Evolutionary conservation across 2,888 invertebrate genomes (phyloP).

Genomic region (Saturnia japonica): DNA sequence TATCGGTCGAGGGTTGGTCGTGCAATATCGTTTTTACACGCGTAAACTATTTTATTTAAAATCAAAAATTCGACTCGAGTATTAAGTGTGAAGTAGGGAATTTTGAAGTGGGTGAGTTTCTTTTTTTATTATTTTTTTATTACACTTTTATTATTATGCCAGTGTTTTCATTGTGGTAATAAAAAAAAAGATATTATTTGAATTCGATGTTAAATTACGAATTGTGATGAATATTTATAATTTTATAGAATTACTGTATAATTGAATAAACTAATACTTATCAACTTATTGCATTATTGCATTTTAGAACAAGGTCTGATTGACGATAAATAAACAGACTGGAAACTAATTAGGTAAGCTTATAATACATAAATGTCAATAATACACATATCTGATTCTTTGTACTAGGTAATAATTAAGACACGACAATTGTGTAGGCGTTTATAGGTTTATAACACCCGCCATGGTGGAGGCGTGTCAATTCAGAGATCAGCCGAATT

Average conservation of each 20-base stretch:
- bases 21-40: neutral
- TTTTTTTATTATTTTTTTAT: neutral
- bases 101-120: neutral
- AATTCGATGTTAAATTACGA: neutral
- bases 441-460: no score
- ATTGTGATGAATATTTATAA: neutral
- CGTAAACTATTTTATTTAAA: neutral
- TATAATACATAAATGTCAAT: no score
- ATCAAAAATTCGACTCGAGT: neutral
- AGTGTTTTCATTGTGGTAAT: no score
- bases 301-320: neutral
- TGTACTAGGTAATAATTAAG: no score
- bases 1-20: neutral
- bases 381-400: no score
- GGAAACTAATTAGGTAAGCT: neutral
- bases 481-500: no score
- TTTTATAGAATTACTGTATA: neutral
- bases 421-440: no score
- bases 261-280: neutral
- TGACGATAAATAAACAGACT: neutral
- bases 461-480: no score
- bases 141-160: neutral
- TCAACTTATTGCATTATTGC: neutral
- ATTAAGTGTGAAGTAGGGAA: neutral
- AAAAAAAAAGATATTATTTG: no score